phyloP scores from a whole-genome alignment of 2,113 vertebrate species.

The Microcebus tavaratra region DNA sequence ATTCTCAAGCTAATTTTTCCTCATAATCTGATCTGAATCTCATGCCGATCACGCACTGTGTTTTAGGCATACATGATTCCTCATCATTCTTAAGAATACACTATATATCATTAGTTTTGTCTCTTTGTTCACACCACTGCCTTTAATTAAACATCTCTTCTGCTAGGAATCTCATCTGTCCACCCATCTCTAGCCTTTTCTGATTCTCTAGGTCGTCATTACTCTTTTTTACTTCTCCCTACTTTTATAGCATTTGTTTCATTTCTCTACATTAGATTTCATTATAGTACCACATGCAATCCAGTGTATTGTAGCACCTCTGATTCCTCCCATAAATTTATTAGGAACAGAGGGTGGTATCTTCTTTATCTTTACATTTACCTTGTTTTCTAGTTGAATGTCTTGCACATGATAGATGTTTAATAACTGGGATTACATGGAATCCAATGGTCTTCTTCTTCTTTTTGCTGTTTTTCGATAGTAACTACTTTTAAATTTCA shows the following conservation, averaged over 20 bases:
- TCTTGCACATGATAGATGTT: not conserved
- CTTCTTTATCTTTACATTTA: not conserved
- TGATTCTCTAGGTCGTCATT: not conserved
- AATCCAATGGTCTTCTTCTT: not conserved
- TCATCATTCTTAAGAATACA: not conserved
- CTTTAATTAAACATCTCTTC: not conserved
- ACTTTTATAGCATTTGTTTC: not conserved
- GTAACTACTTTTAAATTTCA: not conserved
- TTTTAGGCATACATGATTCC: not conserved
- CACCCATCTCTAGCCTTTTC: not conserved
- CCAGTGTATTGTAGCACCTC: fast-evolving
- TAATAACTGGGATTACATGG: not conserved
- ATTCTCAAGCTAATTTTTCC: not conserved
- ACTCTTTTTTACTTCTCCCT: not conserved
- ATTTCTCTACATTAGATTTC: not conserved
- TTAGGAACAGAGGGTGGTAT: not conserved
- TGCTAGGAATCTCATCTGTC: not conserved
- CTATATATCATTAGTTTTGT: not conserved
- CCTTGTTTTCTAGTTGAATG: not conserved
- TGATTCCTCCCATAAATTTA: not conserved
- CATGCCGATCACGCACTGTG: not conserved
- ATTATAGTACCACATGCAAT: fast-evolving
- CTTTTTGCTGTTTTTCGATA: not conserved
- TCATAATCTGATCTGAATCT: not conserved
- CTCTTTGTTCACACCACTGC: fast-evolving